phyloP scores from a whole-genome alignment of 1,140 invertebrate genomes.

The Zaprionus vittiger region DNA sequence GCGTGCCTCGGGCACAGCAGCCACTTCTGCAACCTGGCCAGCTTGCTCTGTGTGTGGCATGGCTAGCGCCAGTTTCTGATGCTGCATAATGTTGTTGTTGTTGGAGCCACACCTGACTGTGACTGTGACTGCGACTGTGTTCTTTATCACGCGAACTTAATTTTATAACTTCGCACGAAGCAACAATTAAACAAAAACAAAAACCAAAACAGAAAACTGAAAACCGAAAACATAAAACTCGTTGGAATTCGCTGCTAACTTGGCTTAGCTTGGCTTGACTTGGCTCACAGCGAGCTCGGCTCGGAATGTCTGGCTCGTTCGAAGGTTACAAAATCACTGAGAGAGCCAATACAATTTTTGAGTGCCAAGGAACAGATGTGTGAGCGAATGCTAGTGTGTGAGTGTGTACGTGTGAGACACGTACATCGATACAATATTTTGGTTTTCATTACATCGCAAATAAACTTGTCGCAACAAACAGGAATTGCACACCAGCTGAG shows the following conservation, averaged over 20 bases:
- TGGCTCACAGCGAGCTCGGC: slow-evolving; percentile 23
- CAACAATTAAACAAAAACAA: slow-evolving; percentile 2
- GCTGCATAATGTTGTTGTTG: slow-evolving; percentile 50
- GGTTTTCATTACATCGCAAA: slow-evolving; percentile 73
- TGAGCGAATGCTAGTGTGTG: neutral
- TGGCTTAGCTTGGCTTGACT: neutral
- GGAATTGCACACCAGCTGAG: slow-evolving; percentile 62
- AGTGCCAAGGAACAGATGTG: slow-evolving; percentile 59
- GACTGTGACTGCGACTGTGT: slow-evolving; percentile 8
- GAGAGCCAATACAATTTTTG: slow-evolving; percentile 61
- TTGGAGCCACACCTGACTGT: slow-evolving; percentile 48
- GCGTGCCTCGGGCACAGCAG: slow-evolving; percentile 43
- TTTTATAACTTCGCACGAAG: slow-evolving; percentile 27
- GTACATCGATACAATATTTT: slow-evolving; percentile 47
- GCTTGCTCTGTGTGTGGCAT: slow-evolving; percentile 32
- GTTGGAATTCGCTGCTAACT: slow-evolving; percentile 50
- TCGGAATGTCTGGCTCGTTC: slow-evolving; percentile 40
- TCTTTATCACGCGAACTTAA: slow-evolving; percentile 28
- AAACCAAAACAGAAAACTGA: slow-evolving; percentile 8
- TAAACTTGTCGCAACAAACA: slow-evolving; percentile 75
- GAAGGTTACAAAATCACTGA: slow-evolving; percentile 77
- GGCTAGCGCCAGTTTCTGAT: slow-evolving; percentile 56
- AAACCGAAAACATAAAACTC: slow-evolving; percentile 32
- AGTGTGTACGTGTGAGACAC: neutral
- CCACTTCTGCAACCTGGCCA: slow-evolving; percentile 25